Evolutionary conservation across 2,113 vertebrate genomes (phyloP).

Genomic region (Fukomys damarensis): DNA sequence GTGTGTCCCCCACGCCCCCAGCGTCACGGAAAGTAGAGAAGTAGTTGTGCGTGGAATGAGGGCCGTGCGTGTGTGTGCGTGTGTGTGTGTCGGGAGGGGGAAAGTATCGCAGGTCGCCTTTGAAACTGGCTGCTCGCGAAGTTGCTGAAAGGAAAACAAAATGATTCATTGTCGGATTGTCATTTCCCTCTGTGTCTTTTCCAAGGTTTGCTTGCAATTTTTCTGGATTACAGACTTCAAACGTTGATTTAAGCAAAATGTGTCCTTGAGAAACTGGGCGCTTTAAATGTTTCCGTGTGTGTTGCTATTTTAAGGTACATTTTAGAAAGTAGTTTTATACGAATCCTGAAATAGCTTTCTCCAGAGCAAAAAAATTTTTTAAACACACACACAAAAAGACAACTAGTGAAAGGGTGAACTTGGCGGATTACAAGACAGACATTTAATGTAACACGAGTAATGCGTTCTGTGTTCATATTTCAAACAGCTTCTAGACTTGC

Average conservation of each 20-base stretch:
- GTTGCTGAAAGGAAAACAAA: constrained; percentile 84
- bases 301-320: constrained; percentile 73
- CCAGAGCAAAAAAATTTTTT: constrained; percentile 46
- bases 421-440: constrained; percentile 34
- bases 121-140: constrained; percentile 80
- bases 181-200: constrained; percentile 81
- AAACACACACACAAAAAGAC: constrained; percentile 37
- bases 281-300: constrained; percentile 78
- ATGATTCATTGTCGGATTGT: constrained; percentile 86
- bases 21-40: constrained; percentile 51
- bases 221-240: constrained; percentile 82
- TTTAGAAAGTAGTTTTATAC: constrained; percentile 73
- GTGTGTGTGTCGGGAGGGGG: constrained; percentile 60
- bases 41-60: constrained; percentile 32
- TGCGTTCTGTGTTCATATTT: not conserved
- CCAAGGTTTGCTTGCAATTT: constrained; percentile 80
- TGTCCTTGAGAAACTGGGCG: constrained; percentile 77
- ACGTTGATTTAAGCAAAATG: constrained; percentile 71
- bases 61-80: constrained; percentile 32
- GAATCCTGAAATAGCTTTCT: constrained; percentile 58
- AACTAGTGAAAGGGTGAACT: constrained; percentile 58
- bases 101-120: constrained; percentile 71
- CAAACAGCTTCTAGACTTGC: constrained; percentile 42
- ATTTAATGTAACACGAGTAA: not conserved
- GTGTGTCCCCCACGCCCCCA: constrained; percentile 32